These are phyloP conservation scores for Meriones unguiculatus DNA, from an alignment of 2,113 vertebrate species.

Conservation along the genomic window DNA sequence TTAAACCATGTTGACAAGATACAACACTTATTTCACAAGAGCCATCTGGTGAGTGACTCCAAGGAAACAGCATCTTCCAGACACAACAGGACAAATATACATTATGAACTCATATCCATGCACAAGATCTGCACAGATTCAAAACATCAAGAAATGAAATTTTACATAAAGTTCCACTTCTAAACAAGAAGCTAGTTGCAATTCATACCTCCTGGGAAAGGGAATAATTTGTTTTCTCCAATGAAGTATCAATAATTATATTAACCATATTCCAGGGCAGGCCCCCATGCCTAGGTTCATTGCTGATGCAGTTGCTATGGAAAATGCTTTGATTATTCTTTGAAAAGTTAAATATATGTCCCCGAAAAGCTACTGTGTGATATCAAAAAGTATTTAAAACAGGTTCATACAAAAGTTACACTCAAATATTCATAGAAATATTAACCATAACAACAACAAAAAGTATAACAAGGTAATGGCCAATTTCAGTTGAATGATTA, in stretches of 20 bases:
- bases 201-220: background rate
- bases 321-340: constrained; percentile 29
- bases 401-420: background rate
- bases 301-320: background rate
- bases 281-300: background rate
- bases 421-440: background rate
- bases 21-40: background rate
- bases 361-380: background rate
- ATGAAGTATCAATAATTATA: background rate
- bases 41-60: background rate
- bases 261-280: background rate
- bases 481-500: constrained; percentile 26
- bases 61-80: background rate
- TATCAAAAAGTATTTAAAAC: constrained; percentile 26
- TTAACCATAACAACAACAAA: constrained; percentile 25
- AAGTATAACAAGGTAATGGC: background rate
- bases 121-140: background rate
- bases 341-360: background rate
- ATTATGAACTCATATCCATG: background rate
- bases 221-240: background rate
- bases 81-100: background rate
- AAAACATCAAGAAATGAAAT: background rate
- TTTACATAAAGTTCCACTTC: background rate
- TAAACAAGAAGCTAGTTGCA: background rate
- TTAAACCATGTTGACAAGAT: background rate